phyloP scores from a whole-genome alignment of 1,140 invertebrate species.

The Hyposmocoma kahamanoa region DNA sequence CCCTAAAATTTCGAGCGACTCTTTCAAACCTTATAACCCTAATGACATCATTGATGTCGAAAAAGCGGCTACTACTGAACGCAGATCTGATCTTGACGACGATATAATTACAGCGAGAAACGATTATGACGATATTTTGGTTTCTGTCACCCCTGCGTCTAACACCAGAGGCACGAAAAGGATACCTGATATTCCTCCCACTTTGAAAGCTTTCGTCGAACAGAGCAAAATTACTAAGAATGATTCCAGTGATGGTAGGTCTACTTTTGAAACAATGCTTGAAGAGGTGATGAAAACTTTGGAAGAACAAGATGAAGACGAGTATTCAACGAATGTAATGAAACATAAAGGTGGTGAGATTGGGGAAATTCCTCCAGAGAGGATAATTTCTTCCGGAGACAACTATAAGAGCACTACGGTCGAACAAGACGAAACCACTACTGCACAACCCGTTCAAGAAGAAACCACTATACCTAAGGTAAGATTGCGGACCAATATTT shows the following conservation, averaged over 20 bases:
- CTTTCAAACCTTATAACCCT: constrained; percentile 74
- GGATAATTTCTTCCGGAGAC: constrained; percentile 51
- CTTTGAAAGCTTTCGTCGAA: constrained; percentile 60
- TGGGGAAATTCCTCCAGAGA: constrained; percentile 67
- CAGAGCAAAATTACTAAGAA: constrained; percentile 55
- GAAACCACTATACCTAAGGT: too few species aligned
- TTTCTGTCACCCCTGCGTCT: constrained; percentile 63
- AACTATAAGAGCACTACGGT: constrained; percentile 31
- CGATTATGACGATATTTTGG: constrained; percentile 62
- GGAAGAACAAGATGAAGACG: constrained; percentile 70
- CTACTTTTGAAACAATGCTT: constrained; percentile 69
- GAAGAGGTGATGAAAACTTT: constrained; percentile 73
- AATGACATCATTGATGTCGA: constrained; percentile 65
- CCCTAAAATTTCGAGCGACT: constrained; percentile 73
- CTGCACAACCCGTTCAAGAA: constrained; percentile 16
- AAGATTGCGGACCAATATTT: too few species aligned
- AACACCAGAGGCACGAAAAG: constrained; percentile 55
- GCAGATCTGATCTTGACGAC: constrained; percentile 35
- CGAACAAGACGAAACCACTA: constrained; percentile 31
- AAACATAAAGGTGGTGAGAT: constrained; percentile 72
- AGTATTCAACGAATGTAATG: constrained; percentile 64
- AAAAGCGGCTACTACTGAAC: constrained; percentile 37
- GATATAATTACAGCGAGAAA: constrained; percentile 70
- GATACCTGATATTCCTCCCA: constrained; percentile 60
- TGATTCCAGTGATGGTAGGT: constrained; percentile 46